Conservation (phyloP, 2,797 vertebrate species). For the Darevskia mixta region DNA sequence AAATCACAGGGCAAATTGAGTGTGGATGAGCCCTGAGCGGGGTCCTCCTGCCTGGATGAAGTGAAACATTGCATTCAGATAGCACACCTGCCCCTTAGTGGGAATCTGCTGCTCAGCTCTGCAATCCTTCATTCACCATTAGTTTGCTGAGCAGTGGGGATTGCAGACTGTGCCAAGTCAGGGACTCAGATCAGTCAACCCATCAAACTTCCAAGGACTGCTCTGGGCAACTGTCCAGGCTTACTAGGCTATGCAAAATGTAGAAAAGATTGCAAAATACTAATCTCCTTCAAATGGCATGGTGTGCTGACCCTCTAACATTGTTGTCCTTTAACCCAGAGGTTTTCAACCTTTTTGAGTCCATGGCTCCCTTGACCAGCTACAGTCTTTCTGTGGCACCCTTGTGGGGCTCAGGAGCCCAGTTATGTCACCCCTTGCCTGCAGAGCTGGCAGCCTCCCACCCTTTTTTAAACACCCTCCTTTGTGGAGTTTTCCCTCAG, state of each 20-base stretch:
- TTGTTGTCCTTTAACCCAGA: conserved; percentile 23
- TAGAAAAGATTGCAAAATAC: conserved; percentile 1
- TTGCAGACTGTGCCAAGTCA: neutral
- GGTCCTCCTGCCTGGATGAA: neutral
- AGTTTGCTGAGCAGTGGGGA: neutral
- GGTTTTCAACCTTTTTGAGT: no score
- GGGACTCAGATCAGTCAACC: neutral
- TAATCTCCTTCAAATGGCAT: neutral
- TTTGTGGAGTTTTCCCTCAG: no score
- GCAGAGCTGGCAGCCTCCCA: no score
- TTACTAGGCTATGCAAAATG: neutral
- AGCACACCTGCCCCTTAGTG: neutral
- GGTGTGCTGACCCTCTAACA: neutral
- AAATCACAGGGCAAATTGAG: no score
- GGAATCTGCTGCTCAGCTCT: neutral
- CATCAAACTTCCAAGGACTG: neutral
- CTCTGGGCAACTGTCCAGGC: neutral
- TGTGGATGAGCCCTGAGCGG: no score
- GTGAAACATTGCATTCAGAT: neutral
- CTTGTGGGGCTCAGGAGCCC: no score
- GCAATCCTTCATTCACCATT: neutral
- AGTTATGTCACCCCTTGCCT: no score
- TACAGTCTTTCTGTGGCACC: no score
- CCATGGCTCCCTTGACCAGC: no score
- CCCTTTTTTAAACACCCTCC: no score